phyloP scores from a whole-genome alignment of 2,113 vertebrate genomes.

The Physeter macrocephalus region DNA sequence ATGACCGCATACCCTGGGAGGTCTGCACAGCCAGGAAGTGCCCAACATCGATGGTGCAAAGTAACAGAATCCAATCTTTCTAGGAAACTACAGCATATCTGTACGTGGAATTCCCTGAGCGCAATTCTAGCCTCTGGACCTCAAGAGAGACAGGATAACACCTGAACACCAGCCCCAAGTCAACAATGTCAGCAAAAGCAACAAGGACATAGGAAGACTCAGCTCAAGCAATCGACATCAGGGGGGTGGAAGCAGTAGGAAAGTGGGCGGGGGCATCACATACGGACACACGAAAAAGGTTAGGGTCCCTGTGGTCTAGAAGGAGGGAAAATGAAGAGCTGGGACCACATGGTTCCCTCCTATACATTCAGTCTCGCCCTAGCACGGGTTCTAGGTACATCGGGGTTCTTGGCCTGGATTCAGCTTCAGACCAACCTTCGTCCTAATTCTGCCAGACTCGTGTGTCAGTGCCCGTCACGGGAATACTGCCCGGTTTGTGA shows the following conservation, averaged over 20 bases:
- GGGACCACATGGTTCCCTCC: not conserved
- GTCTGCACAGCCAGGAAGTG: rapidly evolving
- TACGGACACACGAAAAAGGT: not conserved
- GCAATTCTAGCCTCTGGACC: not conserved
- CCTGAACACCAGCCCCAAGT: not conserved
- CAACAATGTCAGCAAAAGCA: not conserved
- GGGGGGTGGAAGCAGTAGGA: not conserved
- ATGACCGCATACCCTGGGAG: not conserved
- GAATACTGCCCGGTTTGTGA: no score
- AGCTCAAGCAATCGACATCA: not conserved
- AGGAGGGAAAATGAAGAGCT: not conserved
- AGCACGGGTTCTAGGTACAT: no score
- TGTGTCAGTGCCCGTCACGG: rapidly evolving
- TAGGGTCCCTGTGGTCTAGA: no score
- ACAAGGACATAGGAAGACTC: not conserved
- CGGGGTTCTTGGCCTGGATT: rapidly evolving
- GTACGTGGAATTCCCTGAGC: not conserved
- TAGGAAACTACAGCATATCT: not conserved
- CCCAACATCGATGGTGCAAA: rapidly evolving
- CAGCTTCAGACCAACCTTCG: not conserved
- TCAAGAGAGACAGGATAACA: not conserved
- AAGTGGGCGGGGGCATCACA: rapidly evolving
- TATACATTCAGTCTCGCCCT: rapidly evolving
- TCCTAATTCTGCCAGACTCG: rapidly evolving
- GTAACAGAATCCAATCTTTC: no score